Evolutionary conservation across 2,797 vertebrate genomes (phyloP).

Genomic region (Cetoscarus ocellatus): DNA sequence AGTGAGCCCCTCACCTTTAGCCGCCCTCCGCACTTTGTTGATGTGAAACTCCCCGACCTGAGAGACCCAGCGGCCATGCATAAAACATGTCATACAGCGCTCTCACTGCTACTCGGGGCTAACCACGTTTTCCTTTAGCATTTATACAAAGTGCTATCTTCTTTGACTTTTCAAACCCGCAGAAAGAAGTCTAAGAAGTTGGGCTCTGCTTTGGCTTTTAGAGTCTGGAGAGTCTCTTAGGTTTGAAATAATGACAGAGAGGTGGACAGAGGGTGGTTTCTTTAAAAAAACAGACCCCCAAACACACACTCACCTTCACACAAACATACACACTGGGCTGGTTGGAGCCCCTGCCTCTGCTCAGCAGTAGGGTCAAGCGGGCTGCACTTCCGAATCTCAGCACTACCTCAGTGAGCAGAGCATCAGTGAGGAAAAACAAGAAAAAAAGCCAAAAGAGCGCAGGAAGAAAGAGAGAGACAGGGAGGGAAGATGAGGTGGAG

Average conservation of each 20-base stretch:
- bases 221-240: conserved; percentile 40
- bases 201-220: conserved; percentile 49
- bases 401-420: conserved; percentile 68
- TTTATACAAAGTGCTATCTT: conserved; percentile 73
- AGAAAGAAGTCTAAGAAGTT: conserved; percentile 68
- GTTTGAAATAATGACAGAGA: conserved; percentile 51
- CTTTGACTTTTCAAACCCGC: conserved; percentile 70
- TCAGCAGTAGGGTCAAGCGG: conserved; percentile 65
- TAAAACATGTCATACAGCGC: conserved; percentile 76
- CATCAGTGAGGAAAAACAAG: conserved; percentile 67
- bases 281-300: conserved; percentile 52
- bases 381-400: conserved; percentile 67
- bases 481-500: conserved; percentile 37
- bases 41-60: conserved; percentile 75
- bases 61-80: conserved; percentile 72
- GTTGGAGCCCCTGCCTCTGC: conserved; percentile 59
- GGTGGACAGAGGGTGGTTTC: conserved; percentile 56
- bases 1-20: conserved; percentile 68
- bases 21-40: conserved; percentile 69
- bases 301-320: conserved; percentile 21
- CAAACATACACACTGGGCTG: conserved; percentile 26
- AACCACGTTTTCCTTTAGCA: conserved; percentile 69
- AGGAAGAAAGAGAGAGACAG: conserved; percentile 28
- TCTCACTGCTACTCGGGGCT: conserved; percentile 52
- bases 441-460: conserved; percentile 18